These are phyloP conservation scores for Leptoclinus maculatus DNA, from an alignment of 2,797 vertebrate genomes.

Conservation along the genomic window DNA sequence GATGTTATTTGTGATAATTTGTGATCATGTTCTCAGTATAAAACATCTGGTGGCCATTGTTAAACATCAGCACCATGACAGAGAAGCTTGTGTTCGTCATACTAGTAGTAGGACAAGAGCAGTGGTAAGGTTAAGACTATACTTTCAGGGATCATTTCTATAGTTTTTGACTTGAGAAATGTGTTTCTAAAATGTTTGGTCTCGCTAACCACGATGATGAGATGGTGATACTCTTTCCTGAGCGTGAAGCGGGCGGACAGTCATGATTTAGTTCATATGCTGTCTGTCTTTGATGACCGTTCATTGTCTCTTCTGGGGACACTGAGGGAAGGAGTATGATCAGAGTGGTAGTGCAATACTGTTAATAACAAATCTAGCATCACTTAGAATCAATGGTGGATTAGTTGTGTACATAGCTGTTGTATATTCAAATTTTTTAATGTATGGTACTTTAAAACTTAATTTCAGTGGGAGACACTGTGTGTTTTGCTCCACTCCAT, in stretches of 20 bases:
- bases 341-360: constrained; percentile 50
- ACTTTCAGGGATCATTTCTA: constrained; percentile 88
- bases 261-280: accelerated
- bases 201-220: constrained; percentile 80
- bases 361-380: background rate
- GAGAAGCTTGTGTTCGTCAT: accelerated
- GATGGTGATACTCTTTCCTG: background rate
- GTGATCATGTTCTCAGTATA: background rate
- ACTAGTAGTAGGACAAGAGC: accelerated
- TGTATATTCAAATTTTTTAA: too few relatives aligned
- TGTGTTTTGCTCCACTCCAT: too few relatives aligned
- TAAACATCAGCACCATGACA: constrained; percentile 29
- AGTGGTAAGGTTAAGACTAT: constrained; percentile 22
- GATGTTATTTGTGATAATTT: background rate
- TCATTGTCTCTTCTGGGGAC: background rate
- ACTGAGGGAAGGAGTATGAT: constrained; percentile 39
- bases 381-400: too few relatives aligned
- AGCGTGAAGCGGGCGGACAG: constrained; percentile 57
- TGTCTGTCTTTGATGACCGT: constrained; percentile 75
- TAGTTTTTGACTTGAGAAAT: constrained; percentile 78
- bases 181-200: constrained; percentile 72
- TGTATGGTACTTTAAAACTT: too few relatives aligned
- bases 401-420: too few relatives aligned
- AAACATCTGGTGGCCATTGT: accelerated
- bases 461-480: too few relatives aligned